These are phyloP conservation scores for Grammomys surdaster DNA, from an alignment of 2,113 vertebrate species.

Conservation along the genomic window DNA sequence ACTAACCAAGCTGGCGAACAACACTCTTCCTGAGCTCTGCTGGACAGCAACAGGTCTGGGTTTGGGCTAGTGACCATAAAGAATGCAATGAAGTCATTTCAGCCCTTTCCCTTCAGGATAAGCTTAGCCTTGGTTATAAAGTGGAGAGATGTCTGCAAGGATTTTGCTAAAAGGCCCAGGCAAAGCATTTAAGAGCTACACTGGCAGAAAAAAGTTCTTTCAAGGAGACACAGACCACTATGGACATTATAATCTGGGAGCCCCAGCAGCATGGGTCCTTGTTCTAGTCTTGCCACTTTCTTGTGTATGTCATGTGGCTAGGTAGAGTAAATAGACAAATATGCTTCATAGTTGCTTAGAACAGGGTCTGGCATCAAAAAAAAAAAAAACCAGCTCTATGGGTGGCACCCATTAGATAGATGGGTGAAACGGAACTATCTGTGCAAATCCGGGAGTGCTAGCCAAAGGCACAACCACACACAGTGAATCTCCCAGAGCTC, in stretches of 20 bases:
- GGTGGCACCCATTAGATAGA: not conserved
- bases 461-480: not conserved
- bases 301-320: not conserved
- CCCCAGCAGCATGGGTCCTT: not conserved
- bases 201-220: not conserved
- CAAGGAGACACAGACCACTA: not conserved
- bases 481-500: not conserved
- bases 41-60: not conserved
- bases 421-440: not conserved
- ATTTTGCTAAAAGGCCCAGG: not conserved
- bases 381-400: not conserved
- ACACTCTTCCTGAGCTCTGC: not conserved
- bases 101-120: not conserved
- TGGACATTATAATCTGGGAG: not conserved
- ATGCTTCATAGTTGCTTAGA: not conserved
- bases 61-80: not conserved
- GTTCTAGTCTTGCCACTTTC: not conserved
- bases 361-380: not conserved
- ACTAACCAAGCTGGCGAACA: not conserved
- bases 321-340: not conserved
- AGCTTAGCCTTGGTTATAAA: not conserved
- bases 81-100: constrained; percentile 1
- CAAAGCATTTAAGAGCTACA: not conserved
- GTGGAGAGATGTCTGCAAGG: not conserved
- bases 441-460: not conserved